These are phyloP conservation scores for Anarrhichthys ocellatus DNA, from an alignment of 2,113 vertebrate species.

Conservation along the genomic window DNA sequence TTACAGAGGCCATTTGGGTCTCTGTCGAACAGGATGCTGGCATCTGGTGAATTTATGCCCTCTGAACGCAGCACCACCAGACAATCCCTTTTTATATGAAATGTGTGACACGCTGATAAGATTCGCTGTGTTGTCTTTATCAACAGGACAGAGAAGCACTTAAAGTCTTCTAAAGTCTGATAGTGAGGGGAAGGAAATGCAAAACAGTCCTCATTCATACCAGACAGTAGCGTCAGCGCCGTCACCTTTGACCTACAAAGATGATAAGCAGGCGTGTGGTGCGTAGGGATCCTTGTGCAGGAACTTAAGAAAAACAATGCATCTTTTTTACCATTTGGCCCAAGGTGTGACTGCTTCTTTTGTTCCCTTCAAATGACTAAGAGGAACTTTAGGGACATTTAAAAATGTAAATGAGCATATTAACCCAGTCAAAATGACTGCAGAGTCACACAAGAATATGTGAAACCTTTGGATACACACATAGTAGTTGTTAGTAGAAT, in stretches of 20 bases:
- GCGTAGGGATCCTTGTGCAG: neutral
- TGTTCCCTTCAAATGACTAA: neutral
- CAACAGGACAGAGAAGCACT: neutral
- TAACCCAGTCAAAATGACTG: neutral
- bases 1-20: conserved; percentile 21
- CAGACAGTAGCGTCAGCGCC: neutral
- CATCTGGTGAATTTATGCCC: conserved; percentile 11
- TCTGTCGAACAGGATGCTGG: conserved; percentile 37
- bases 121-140: conserved; percentile 3
- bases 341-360: neutral
- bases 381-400: neutral
- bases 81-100: neutral
- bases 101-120: conserved; percentile 7
- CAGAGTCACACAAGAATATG: neutral
- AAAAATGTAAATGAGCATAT: neutral
- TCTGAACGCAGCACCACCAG: neutral
- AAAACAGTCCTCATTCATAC: conserved; percentile 16
- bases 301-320: neutral
- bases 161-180: neutral
- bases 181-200: neutral
- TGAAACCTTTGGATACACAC: neutral
- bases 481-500: neutral
- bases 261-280: neutral
- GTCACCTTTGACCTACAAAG: conserved; percentile 51
- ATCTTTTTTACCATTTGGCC: neutral